Base-by-base conservation (phyloP, 1,140 invertebrate genomes). In the Megalonaias nervosa region DNA sequence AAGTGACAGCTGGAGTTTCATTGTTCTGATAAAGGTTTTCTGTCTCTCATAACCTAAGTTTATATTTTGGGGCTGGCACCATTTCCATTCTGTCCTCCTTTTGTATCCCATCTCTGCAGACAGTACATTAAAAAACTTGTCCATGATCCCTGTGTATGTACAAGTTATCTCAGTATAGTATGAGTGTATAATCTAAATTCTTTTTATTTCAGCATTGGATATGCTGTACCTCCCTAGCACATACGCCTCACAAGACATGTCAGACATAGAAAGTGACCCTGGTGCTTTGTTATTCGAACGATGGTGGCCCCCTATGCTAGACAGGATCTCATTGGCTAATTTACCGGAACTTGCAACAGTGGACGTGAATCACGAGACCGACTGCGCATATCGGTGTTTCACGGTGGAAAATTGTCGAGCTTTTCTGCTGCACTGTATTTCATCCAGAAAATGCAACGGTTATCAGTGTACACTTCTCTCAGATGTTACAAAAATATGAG, bases 351-450 rank as follows among this genome's bases (percentile, higher is more conserved):
- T 78, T 57, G 71, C 71, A 67, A 73, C 76, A 12, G 21, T 78
- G 21, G 76, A 78, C 16, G 71, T 78, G 56, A 48, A 58, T 15
- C 71, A 68, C 58, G 76, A 73, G 62, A 78, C 76, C 13, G 76
- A 73, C 59, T 78, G 76, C 64, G 76, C 76, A 64, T 78, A 73
- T 65, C 70, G 71, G 9, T 78, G 76, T 64, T 78, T 73, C 66
- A 73, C 66, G 1, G 57, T 78, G 2, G 71, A 73, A 17, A 71
- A 78, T 16, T 78, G 76, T 69, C 57, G n/a, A 62, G 70, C 76
- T 5, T 78, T 78, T 78, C 31, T 71, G 31, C 56, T 78, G 3
- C 19, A 58, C 14, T 78, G 76, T 61, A 78, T 73, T 68, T 62
- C 76, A 17, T 55, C 58, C 23, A 16, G 58, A 57, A 78, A 74